Evolutionary conservation across 2,113 vertebrate species (phyloP).

Genomic region (Oxygymnocypris stewartii): DNA sequence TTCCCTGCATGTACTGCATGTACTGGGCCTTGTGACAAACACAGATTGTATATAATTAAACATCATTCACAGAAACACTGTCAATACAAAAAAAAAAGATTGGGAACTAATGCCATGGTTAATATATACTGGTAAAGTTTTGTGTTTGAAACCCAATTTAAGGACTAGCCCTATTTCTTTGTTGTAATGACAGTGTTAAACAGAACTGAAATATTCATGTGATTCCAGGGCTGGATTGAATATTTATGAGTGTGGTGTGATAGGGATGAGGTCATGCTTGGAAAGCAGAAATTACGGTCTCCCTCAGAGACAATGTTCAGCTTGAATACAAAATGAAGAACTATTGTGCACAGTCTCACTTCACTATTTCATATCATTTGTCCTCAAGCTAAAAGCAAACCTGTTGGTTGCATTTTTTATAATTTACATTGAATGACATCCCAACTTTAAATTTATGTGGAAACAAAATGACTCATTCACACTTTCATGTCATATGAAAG

Average conservation of each 20-base stretch:
- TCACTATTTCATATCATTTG: neutral
- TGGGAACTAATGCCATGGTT: neutral
- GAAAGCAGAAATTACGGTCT: slow-evolving; percentile 20
- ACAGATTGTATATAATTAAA: neutral
- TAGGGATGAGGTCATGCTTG: slow-evolving; percentile 38
- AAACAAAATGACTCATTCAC: too few relatives aligned
- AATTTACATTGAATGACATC: neutral
- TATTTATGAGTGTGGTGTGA: slow-evolving; percentile 40
- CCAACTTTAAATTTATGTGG: neutral
- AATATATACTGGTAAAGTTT: neutral
- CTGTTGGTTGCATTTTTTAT: neutral
- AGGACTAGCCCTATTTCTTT: neutral
- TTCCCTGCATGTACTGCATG: neutral
- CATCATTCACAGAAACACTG: neutral
- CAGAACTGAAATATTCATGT: slow-evolving; percentile 41
- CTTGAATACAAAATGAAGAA: neutral
- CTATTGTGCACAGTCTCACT: slow-evolving; percentile 20
- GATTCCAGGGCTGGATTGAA: slow-evolving; percentile 15
- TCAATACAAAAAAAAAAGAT: neutral
- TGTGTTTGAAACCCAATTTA: neutral
- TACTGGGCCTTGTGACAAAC: neutral
- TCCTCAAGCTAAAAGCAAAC: neutral
- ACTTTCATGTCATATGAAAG: neutral
- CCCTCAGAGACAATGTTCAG: slow-evolving; percentile 18
- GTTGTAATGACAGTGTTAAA: neutral